These are phyloP conservation scores for Rhabdornis inornatus DNA, from an alignment of 2,113 vertebrate species.

Conservation along the genomic window DNA sequence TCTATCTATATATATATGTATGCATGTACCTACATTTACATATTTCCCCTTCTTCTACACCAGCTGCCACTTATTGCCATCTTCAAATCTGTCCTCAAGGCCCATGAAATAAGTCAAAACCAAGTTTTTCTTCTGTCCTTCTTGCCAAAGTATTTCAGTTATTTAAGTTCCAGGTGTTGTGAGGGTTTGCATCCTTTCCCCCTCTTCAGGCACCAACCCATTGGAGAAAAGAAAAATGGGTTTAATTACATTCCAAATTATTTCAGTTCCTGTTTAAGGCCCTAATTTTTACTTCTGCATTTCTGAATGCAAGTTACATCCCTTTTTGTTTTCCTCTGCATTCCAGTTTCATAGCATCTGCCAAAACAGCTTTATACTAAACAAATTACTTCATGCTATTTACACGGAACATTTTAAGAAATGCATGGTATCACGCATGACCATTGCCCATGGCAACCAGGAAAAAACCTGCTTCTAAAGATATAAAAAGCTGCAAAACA, in stretches of 20 bases:
- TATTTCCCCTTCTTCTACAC: not conserved
- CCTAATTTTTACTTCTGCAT: not conserved
- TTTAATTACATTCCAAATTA: not conserved
- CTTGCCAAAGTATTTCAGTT: not conserved
- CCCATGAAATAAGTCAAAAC: not conserved
- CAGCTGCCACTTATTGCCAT: not conserved
- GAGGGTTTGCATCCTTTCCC: not conserved
- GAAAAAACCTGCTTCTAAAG: not conserved
- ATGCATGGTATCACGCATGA: not conserved
- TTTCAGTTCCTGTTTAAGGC: not conserved
- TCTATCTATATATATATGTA: too few relatives aligned
- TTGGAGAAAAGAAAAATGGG: not conserved
- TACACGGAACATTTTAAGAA: constrained; percentile 15
- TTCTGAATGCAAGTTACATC: not conserved
- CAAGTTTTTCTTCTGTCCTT: not conserved
- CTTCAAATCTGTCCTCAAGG: not conserved
- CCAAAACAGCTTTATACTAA: constrained; percentile 13
- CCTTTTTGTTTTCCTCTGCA: not conserved
- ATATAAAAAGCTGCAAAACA: not conserved
- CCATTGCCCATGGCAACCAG: not conserved
- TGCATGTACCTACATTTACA: too few relatives aligned
- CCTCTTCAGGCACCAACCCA: fast-evolving
- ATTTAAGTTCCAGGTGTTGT: not conserved
- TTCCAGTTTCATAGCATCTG: not conserved
- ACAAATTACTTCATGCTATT: constrained; percentile 38